These are phyloP conservation scores for Synergus gifuensis DNA, from an alignment of 2,888 invertebrate species.

Conservation along the genomic window DNA sequence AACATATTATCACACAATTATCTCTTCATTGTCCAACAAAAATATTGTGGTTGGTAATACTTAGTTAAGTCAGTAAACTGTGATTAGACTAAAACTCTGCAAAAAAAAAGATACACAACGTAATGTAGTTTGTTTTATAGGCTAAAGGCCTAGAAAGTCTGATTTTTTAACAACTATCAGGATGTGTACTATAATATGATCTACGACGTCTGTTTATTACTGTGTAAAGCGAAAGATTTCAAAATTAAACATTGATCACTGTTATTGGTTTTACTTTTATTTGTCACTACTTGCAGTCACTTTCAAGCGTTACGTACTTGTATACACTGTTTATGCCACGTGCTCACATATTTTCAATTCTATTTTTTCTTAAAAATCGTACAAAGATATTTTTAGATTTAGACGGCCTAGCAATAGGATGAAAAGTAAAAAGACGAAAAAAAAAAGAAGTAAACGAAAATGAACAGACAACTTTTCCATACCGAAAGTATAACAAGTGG, in stretches of 20 bases:
- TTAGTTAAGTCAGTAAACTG: constrained; percentile 73
- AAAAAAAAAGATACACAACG: constrained; percentile 62
- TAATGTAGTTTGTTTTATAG: constrained; percentile 72
- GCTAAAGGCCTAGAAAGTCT: constrained; percentile 76
- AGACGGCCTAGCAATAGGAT: constrained; percentile 51
- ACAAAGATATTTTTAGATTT: constrained; percentile 46
- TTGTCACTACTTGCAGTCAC: constrained; percentile 45
- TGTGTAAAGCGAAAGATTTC: constrained; percentile 75
- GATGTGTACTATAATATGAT: constrained; percentile 74
- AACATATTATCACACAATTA: constrained; percentile 63
- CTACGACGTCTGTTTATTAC: constrained; percentile 75
- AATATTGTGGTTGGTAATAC: constrained; percentile 65
- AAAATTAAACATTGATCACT: constrained; percentile 74
- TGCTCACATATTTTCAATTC: constrained; percentile 44
- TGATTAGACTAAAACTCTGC: constrained; percentile 72
- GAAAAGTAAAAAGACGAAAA: constrained; percentile 45
- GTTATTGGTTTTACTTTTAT: constrained; percentile 66
- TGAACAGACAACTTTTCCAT: constrained; percentile 46
- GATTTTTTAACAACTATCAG: constrained; percentile 75
- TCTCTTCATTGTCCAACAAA: constrained; percentile 61
- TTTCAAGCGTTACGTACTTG: constrained; percentile 48
- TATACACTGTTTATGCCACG: constrained; percentile 42
- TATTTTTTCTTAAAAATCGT: constrained; percentile 41
- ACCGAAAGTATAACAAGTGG: constrained; percentile 41
- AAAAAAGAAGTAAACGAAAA: constrained; percentile 38